These are phyloP conservation scores for Yponomeuta malinellus DNA, from an alignment of 2,888 invertebrate genomes.

Conservation along the genomic window DNA sequence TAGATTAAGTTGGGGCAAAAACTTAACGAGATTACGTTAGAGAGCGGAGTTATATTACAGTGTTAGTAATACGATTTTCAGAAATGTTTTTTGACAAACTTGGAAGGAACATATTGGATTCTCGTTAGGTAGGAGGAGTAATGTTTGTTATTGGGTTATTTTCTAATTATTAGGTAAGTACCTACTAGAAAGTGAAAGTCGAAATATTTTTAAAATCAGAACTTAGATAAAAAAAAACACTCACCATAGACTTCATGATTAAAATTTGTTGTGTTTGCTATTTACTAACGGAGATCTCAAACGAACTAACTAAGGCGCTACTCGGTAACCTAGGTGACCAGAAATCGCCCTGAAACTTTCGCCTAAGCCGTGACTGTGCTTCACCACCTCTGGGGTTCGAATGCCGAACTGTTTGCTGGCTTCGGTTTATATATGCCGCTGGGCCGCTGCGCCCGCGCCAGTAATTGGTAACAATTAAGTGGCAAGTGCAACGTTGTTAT, in stretches of 20 bases:
- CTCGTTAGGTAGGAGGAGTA: no score
- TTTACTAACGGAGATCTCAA: constrained; percentile 63
- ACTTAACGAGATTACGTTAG: no score
- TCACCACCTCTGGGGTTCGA: constrained; percentile 61
- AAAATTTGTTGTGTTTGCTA: constrained; percentile 39
- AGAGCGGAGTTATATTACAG: no score
- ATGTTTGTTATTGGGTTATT: no score
- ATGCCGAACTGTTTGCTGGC: constrained; percentile 52
- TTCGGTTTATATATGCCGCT: constrained; percentile 66
- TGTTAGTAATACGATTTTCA: no score
- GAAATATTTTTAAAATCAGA: neutral
- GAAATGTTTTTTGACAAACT: no score
- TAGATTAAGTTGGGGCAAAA: no score
- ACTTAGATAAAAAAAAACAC: constrained; percentile 27
- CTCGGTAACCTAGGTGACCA: constrained; percentile 57
- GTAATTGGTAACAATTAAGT: constrained; percentile 74
- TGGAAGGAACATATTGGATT: no score
- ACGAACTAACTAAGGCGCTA: constrained; percentile 73
- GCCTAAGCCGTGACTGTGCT: constrained; percentile 61
- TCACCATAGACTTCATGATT: constrained; percentile 75
- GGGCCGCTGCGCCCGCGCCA: constrained; percentile 49
- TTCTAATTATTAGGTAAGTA: neutral
- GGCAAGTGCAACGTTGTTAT: constrained; percentile 65
- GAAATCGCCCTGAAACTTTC: constrained; percentile 73
- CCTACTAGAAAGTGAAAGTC: neutral